phyloP scores from a whole-genome alignment of 2,888 invertebrate genomes.

The Griposia aprilina region DNA sequence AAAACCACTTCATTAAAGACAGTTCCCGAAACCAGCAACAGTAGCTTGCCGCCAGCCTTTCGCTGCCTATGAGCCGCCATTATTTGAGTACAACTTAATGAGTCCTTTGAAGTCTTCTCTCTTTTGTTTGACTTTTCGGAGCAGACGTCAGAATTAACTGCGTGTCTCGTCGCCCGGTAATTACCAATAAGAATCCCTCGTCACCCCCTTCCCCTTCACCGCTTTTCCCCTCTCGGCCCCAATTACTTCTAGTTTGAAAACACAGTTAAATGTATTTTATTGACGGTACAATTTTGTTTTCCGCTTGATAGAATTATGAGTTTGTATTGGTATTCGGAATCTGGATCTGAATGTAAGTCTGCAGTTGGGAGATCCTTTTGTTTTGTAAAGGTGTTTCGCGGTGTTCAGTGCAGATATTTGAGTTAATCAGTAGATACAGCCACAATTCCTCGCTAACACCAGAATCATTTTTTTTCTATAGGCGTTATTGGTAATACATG shows the following conservation, averaged over 20 bases:
- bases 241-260: constrained; percentile 75
- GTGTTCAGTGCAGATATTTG: constrained; percentile 8
- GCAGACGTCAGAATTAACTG: constrained; percentile 77
- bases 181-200: constrained; percentile 75
- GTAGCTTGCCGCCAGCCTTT: constrained; percentile 46
- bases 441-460: not conserved
- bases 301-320: constrained; percentile 64
- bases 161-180: constrained; percentile 74
- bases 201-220: constrained; percentile 35
- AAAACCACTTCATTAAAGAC: constrained; percentile 45
- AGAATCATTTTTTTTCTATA: not conserved
- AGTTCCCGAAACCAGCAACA: constrained; percentile 35
- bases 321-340: constrained; percentile 59
- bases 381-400: constrained; percentile 3
- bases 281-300: constrained; percentile 66
- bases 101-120: constrained; percentile 80
- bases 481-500: not conserved
- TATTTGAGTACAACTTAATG: constrained; percentile 83
- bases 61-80: constrained; percentile 65
- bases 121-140: constrained; percentile 83
- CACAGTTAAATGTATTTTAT: constrained; percentile 71
- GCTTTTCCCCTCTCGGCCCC: constrained; percentile 44
- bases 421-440: not conserved
- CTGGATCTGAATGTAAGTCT: constrained; percentile 17
- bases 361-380: not conserved